phyloP scores from a whole-genome alignment of 2,113 vertebrate species.

The Mugil cephalus region DNA sequence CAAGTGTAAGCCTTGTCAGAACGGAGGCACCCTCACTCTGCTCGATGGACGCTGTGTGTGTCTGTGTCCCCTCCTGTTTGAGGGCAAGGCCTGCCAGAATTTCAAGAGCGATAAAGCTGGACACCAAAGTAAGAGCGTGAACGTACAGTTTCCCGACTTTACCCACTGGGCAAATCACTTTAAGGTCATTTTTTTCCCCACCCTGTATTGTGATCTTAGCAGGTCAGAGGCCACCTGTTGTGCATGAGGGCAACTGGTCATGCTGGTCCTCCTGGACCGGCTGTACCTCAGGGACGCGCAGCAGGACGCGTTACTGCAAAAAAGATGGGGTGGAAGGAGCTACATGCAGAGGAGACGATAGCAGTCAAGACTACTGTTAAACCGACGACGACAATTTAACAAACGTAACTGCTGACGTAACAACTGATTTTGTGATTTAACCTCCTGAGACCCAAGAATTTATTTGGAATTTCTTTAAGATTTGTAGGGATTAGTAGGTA shows the following conservation, averaged over 20 bases:
- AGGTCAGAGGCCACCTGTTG: constrained; percentile 29
- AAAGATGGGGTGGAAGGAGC: constrained; percentile 62
- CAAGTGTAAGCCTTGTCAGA: constrained; percentile 90
- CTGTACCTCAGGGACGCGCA: constrained; percentile 70
- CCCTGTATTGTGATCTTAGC: no score
- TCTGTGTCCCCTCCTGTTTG: constrained; percentile 80
- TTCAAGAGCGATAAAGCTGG: constrained; percentile 46
- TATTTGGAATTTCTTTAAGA: no score
- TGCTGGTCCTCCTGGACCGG: constrained; percentile 84
- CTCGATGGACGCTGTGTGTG: constrained; percentile 89
- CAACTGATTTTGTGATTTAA: constrained; percentile 9
- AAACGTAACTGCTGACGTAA: no score
- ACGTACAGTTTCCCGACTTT: background rate
- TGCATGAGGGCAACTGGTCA: constrained; percentile 84
- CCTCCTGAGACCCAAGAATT: no score
- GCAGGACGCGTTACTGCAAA: constrained; percentile 81
- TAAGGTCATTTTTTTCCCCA: no score
- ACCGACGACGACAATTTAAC: no score
- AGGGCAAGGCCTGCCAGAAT: constrained; percentile 88
- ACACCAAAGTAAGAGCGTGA: constrained; percentile 13
- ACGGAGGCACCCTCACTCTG: constrained; percentile 86
- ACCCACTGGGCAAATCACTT: background rate
- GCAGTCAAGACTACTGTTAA: constrained; percentile 77
- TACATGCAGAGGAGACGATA: constrained; percentile 79
- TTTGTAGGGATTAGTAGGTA: no score